Evolutionary conservation across 2,888 invertebrate genomes (phyloP).

Genomic region (Hydriomena furcata): DNA sequence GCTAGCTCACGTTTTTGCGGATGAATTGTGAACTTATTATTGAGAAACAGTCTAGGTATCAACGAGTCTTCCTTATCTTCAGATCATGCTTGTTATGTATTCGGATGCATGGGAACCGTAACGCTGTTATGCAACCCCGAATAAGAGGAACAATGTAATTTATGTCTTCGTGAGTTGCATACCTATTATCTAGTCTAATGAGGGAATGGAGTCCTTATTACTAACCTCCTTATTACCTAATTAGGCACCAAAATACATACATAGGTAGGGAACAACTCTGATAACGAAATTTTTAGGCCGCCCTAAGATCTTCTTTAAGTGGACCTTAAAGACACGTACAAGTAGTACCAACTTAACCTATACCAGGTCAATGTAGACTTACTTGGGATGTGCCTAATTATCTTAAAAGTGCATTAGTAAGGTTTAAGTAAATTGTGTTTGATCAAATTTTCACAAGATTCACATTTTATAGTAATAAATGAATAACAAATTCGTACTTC

Average conservation of each 20-base stretch:
- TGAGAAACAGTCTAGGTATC: constrained; percentile 67
- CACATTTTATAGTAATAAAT: neutral
- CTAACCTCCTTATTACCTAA: no score
- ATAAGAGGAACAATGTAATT: constrained; percentile 30
- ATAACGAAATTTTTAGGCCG: no score
- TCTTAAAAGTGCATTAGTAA: no score
- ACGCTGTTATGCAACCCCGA: constrained; percentile 61
- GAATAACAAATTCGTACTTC: constrained; percentile 35
- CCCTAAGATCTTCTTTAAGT: no score
- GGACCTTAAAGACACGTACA: no score
- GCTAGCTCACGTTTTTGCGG: constrained; percentile 77
- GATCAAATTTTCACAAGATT: no score
- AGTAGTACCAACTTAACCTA: no score
- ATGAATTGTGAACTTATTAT: constrained; percentile 69
- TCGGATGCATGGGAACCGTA: constrained; percentile 74
- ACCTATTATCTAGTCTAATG: constrained; percentile 22
- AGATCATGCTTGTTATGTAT: constrained; percentile 72
- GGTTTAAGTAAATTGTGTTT: no score
- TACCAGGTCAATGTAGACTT: no score
- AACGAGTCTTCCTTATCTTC: constrained; percentile 68
- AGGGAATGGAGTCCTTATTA: constrained; percentile 10
- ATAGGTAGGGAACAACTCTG: no score
- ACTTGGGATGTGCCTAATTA: no score
- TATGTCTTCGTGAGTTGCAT: constrained; percentile 19
- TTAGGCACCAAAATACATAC: no score